phyloP scores from a whole-genome alignment of 2,113 vertebrate genomes.

The Otocyon megalotis region DNA sequence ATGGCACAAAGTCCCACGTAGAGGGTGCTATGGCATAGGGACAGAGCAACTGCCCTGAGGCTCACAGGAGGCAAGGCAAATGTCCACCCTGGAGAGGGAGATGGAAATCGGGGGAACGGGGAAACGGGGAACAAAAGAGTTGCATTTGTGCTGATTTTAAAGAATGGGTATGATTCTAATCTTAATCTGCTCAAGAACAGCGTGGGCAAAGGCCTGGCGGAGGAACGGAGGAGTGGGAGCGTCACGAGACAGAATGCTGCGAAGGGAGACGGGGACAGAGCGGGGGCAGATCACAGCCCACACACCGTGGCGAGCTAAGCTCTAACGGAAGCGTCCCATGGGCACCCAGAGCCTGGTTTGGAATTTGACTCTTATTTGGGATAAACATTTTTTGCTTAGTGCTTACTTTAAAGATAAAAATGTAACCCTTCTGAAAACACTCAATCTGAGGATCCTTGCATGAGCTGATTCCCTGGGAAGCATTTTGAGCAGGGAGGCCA shows the following conservation, averaged over 20 bases:
- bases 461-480: not conserved
- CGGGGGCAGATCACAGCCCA: not conserved
- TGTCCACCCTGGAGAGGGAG: not conserved
- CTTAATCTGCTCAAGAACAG: not conserved
- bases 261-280: not conserved
- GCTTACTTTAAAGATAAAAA: constrained; percentile 14
- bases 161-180: not conserved
- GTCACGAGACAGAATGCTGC: no score
- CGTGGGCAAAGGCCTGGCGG: not conserved
- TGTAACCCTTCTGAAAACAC: not conserved
- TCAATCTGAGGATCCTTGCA: not conserved
- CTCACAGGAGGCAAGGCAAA: not conserved
- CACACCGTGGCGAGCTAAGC: not conserved
- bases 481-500: not conserved
- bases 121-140: not conserved
- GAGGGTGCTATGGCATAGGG: not conserved
- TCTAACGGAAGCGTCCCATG: not conserved
- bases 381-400: not conserved
- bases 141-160: not conserved
- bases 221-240: not conserved
- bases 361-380: not conserved
- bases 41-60: not conserved
- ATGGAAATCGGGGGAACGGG: not conserved
- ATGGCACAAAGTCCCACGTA: not conserved
- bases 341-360: not conserved